A percentile compares a stretch with the other conserved stretches of the same genome.
These are phyloP conservation scores for Drosophila hawaiiensis DNA, from an alignment of 2,888 invertebrate species.

Conservation along the genomic window DNA sequence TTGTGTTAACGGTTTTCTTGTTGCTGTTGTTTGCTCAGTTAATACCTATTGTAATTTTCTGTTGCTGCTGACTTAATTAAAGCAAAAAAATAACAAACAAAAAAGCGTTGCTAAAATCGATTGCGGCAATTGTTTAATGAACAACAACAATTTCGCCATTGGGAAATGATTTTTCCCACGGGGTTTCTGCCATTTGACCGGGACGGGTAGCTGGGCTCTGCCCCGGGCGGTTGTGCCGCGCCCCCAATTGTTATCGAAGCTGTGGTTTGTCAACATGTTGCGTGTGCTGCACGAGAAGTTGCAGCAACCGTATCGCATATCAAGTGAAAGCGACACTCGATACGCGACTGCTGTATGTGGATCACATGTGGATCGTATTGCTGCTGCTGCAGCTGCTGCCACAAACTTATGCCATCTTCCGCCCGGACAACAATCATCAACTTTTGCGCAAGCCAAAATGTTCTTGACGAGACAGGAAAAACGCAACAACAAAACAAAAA, in stretches of 20 bases:
- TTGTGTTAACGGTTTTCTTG: slow-evolving; percentile 6
- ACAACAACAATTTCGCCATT: slow-evolving; percentile 33
- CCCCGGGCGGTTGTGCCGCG: background rate
- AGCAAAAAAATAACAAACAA: background rate
- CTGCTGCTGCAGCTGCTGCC: background rate
- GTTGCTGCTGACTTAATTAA: slow-evolving; percentile 63
- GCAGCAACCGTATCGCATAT: slow-evolving; percentile 40
- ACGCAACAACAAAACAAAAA: background rate
- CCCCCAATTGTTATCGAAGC: slow-evolving; percentile 23
- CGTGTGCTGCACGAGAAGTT: slow-evolving; percentile 22
- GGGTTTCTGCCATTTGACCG: slow-evolving; percentile 69
- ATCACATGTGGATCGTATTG: slow-evolving; percentile 38
- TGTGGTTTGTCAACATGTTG: slow-evolving; percentile 30
- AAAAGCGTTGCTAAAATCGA: slow-evolving; percentile 44
- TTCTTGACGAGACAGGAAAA: slow-evolving; percentile 5
- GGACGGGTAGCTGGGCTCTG: slow-evolving; percentile 2
- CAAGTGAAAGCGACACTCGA: slow-evolving; percentile 57
- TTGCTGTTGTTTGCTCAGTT: background rate
- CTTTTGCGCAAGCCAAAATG: slow-evolving; percentile 26
- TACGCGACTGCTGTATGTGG: slow-evolving; percentile 21
- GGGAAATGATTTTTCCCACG: slow-evolving; percentile 64
- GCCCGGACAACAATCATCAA: slow-evolving; percentile 12
- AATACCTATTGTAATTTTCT: slow-evolving; percentile 19
- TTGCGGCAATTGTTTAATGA: slow-evolving; percentile 57
- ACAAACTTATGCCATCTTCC: slow-evolving; percentile 30